Conservation (phyloP, 2,113 vertebrate genomes). For the Trogon melanurus region DNA sequence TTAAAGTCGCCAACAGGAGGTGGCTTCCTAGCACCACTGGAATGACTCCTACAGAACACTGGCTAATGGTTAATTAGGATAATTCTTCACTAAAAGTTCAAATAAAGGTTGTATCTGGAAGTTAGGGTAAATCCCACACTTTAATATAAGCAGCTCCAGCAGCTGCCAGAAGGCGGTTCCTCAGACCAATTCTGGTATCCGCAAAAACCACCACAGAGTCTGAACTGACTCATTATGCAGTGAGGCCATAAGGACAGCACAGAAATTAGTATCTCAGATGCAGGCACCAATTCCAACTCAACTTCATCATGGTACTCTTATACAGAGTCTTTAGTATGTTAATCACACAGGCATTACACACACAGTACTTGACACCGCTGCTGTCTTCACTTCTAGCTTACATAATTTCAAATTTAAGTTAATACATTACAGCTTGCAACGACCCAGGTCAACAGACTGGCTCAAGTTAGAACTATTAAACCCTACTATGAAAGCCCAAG, state of each 20-base stretch:
- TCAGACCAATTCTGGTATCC: background rate
- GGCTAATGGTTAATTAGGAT: background rate
- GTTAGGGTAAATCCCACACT: background rate
- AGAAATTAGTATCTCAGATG: background rate
- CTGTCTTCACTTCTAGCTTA: background rate
- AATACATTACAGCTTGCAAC: background rate
- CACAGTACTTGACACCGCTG: background rate
- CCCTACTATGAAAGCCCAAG: background rate
- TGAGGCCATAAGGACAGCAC: background rate
- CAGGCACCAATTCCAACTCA: background rate
- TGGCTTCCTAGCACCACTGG: background rate
- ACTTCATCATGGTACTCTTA: background rate
- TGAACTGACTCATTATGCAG: background rate
- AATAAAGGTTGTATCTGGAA: background rate
- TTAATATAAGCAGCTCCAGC: background rate
- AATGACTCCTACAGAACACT: background rate
- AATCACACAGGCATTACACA: background rate
- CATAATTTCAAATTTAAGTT: background rate
- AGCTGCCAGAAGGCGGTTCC: background rate
- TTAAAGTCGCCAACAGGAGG: background rate
- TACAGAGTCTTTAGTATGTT: background rate
- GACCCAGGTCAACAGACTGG: background rate
- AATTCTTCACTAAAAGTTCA: background rate
- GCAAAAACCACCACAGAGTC: background rate
- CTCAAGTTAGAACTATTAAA: background rate